Evolutionary conservation across 1,140 invertebrate genomes (phyloP), one percentile per base, ranked within the genome.

Genomic region (Eriocheir sinensis): DNA sequence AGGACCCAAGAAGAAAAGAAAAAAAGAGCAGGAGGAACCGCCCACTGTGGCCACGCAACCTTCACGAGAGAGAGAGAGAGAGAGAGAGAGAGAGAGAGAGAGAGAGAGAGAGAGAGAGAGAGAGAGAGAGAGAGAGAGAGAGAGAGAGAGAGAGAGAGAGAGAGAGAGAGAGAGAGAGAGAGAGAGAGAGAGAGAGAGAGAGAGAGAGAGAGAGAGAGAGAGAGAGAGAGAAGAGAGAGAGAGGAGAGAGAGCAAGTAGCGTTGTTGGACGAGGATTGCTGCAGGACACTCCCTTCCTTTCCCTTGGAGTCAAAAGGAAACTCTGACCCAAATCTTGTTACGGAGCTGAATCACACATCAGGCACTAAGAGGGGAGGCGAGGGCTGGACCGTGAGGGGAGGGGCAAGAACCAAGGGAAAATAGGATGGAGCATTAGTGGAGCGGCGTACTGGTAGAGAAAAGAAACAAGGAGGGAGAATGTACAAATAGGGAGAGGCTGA

Each of bases 341-440:
- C 60, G 60, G n/a, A 72, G 60, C n/a, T 72, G 60, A 72, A 72
- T 72, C 60, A 72, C 60, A 72, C n/a, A 72, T 72, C n/a, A 72
- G 60, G 60, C 21, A n/a, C 3, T 27, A 4, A n/a, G 60, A n/a
- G 60, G 17, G 21, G 6, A 8, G 8, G 60, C 27, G 27, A 21
- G 8, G 60, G 12, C 12, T 4, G 60, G 60, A 6, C 0, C 21
- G 60, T 12, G 60, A 6, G 60, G 6, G 60, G 27, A n/a, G 60
- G 60, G 60, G 60, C 21, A 72, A n/a, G 60, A 72, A 72, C 21
- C 21, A 21, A 53, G 9, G 48, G 12, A 53, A 21, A 21, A 53
- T 21, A 0, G 48, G 48, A 12, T 21, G 48, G 9, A n/a, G n/a
- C n/a, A n/a, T n/a, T n/a, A n/a, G n/a, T n/a, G n/a, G n/a, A n/a